Evolutionary conservation across 2,797 vertebrate genomes (phyloP).

Genomic region (Pangasius sanitwongsei): DNA sequence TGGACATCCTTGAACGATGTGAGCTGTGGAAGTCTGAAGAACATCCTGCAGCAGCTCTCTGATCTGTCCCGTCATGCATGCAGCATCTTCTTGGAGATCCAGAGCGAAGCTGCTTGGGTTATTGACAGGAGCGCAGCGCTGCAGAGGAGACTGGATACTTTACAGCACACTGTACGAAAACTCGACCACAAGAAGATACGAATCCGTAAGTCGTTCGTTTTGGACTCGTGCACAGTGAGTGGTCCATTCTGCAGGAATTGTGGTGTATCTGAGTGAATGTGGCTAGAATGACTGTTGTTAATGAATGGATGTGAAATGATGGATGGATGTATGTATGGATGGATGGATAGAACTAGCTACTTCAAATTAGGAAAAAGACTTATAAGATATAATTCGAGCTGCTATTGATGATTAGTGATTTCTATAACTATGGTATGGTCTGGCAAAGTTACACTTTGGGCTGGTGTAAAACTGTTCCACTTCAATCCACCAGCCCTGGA

Average conservation of each 20-base stretch:
- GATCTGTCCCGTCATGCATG: conserved; percentile 80
- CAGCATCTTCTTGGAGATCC: conserved; percentile 80
- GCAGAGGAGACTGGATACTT: conserved; percentile 72
- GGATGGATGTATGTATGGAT: background rate
- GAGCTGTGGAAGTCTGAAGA: conserved; percentile 71
- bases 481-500: background rate
- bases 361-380: background rate
- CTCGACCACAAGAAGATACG: conserved; percentile 78
- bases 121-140: conserved; percentile 70
- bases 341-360: background rate
- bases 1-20: conserved; percentile 78
- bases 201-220: conserved; percentile 76
- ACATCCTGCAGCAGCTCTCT: conserved; percentile 80
- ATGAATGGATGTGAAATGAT: background rate
- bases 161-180: conserved; percentile 66
- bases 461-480: background rate
- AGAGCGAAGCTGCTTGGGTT: conserved; percentile 72
- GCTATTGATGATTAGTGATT: background rate
- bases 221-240: too few relatives aligned
- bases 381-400: background rate
- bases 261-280: too few relatives aligned
- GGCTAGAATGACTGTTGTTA: background rate
- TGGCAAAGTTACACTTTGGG: background rate
- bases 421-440: background rate
- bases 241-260: background rate